These are phyloP conservation scores for Prionailurus bengalensis DNA, from an alignment of 2,113 vertebrate genomes.

Conservation along the genomic window DNA sequence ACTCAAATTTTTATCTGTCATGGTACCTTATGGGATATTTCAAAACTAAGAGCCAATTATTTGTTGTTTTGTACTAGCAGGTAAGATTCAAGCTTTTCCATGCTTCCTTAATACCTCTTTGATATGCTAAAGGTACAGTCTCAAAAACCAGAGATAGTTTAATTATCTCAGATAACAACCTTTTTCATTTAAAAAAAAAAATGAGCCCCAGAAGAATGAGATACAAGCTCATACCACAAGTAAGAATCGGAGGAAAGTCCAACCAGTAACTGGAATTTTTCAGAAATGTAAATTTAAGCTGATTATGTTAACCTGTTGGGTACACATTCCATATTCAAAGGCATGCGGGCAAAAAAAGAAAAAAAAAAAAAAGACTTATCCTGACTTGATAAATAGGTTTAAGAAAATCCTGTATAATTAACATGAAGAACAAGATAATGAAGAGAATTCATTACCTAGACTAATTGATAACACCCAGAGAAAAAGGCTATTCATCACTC, in stretches of 20 bases:
- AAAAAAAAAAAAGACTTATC: conserved; percentile 63
- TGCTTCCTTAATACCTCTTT: neutral
- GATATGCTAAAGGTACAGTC: neutral
- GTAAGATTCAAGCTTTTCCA: conserved; percentile 2
- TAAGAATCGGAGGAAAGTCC: neutral
- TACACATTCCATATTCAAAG: conserved; percentile 74
- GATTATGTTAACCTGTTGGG: conserved; percentile 56
- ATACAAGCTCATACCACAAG: neutral
- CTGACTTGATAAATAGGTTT: conserved; percentile 84
- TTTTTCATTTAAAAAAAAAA: conserved; percentile 15
- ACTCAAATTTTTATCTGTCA: conserved; percentile 23
- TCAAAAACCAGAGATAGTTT: conserved; percentile 34
- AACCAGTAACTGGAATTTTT: conserved; percentile 37
- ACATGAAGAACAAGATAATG: conserved; percentile 83
- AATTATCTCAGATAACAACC: neutral
- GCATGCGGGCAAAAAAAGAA: neutral
- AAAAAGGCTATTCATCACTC: conserved; percentile 79
- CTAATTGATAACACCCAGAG: conserved; percentile 84
- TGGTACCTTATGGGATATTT: neutral
- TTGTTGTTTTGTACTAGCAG: neutral
- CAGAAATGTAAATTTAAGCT: conserved; percentile 68
- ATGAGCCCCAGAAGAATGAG: neutral
- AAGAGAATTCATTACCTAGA: conserved; percentile 86
- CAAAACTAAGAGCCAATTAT: conserved; percentile 2
- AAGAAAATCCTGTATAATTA: conserved; percentile 87